phyloP scores from a whole-genome alignment of 2,888 invertebrate genomes.

The Nomada lathburiana region DNA sequence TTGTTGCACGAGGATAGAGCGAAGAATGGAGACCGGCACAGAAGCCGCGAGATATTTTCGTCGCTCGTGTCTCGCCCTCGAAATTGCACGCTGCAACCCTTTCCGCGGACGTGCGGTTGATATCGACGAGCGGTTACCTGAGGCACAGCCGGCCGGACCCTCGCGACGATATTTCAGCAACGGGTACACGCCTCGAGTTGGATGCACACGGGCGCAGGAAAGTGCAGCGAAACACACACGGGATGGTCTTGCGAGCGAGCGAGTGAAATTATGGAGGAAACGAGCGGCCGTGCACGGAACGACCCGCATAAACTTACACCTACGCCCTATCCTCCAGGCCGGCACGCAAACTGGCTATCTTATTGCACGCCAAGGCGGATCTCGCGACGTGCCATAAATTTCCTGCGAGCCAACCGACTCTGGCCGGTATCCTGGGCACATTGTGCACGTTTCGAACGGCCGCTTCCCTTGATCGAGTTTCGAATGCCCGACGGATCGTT shows the following conservation, averaged over 20 bases:
- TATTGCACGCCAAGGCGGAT: slow-evolving; percentile 54
- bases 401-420: slow-evolving; percentile 22
- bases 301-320: slow-evolving; percentile 61
- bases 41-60: background rate
- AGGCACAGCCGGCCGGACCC: slow-evolving; percentile 38
- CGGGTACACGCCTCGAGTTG: slow-evolving; percentile 14
- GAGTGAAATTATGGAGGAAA: slow-evolving; percentile 55
- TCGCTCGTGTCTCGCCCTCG: background rate
- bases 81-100: slow-evolving; percentile 30
- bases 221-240: background rate
- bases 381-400: slow-evolving; percentile 59
- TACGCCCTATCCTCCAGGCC: slow-evolving; percentile 25
- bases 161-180: slow-evolving; percentile 51
- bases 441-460: slow-evolving; percentile 16
- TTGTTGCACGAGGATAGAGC: slow-evolving; percentile 13
- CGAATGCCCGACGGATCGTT: slow-evolving; percentile 11
- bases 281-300: slow-evolving; percentile 30
- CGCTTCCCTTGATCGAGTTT: background rate
- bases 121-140: slow-evolving; percentile 38
- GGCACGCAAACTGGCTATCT: slow-evolving; percentile 67
- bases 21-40: background rate
- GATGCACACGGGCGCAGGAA: slow-evolving; percentile 14
- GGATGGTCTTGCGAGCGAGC: slow-evolving; percentile 34
- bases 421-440: slow-evolving; percentile 55
- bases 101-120: background rate